Evolutionary conservation across 2,113 vertebrate species (phyloP).

Genomic region (Psittacara wagleri): DNA sequence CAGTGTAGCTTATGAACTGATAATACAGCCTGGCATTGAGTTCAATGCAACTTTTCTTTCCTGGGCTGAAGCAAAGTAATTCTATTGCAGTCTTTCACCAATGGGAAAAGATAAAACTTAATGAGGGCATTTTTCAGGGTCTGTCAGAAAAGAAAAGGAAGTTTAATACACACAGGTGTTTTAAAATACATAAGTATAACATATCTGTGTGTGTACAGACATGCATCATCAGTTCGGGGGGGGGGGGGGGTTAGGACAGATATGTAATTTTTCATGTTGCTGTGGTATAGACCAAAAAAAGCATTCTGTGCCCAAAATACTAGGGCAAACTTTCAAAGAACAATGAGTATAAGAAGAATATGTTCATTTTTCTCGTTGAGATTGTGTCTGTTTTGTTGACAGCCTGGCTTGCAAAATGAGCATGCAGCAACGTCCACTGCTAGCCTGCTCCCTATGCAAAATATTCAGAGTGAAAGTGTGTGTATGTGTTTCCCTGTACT

Average conservation of each 20-base stretch:
- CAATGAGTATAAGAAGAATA: not conserved
- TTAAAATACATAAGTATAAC: not conserved
- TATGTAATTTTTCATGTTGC: not conserved
- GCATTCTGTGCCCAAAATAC: not conserved
- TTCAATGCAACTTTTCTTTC: not conserved
- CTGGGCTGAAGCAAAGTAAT: not conserved
- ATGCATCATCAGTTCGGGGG: not conserved
- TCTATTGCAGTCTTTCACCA: not conserved
- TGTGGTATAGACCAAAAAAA: not conserved
- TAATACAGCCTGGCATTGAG: not conserved
- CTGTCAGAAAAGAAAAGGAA: not conserved
- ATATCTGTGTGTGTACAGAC: fast-evolving
- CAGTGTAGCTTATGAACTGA: not conserved
- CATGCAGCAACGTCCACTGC: not conserved
- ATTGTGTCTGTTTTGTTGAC: not conserved
- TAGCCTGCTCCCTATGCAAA: not conserved
- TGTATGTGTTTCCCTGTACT: not conserved
- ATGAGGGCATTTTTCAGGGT: not conserved
- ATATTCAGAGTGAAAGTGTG: not conserved
- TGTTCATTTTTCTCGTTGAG: not conserved
- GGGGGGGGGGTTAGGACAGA: not conserved
- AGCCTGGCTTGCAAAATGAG: not conserved
- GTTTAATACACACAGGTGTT: not conserved
- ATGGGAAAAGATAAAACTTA: not conserved
- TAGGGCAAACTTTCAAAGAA: not conserved